phyloP scores from a whole-genome alignment of 2,888 invertebrate species.

The Caenorhabditis plicata region DNA sequence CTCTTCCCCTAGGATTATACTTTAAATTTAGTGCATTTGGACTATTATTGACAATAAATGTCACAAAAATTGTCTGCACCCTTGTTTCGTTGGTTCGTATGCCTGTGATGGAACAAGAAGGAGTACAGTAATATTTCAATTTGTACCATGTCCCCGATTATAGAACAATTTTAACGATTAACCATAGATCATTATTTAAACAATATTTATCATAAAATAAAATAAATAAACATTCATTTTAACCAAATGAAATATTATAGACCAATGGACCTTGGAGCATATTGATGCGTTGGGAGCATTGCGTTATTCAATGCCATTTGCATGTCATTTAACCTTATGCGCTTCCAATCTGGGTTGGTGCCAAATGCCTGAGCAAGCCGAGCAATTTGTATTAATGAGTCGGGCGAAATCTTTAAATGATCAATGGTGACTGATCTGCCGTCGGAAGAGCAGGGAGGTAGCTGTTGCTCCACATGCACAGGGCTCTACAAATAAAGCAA shows the following conservation, averaged over 20 bases:
- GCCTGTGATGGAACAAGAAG: too few species aligned
- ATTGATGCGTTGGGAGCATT: conserved; percentile 29
- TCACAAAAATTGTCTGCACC: too few species aligned
- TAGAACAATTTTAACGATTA: not conserved
- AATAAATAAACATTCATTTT: not conserved
- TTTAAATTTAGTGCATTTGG: too few species aligned
- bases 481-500: too few species aligned
- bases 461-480: too few species aligned
- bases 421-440: conserved; percentile 35
- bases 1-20: too few species aligned
- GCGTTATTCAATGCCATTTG: conserved; percentile 16
- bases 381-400: conserved; percentile 32
- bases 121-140: too few species aligned
- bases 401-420: conserved; percentile 30
- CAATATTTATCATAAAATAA: conserved; percentile 4
- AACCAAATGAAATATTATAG: conserved; percentile 2
- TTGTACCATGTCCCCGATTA: too few species aligned
- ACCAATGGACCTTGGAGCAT: conserved; percentile 28
- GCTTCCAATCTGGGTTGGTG: conserved; percentile 30
- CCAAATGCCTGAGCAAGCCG: conserved; percentile 31
- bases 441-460: conserved; percentile 28
- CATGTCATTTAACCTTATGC: conserved; percentile 22
- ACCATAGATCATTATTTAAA: not conserved
- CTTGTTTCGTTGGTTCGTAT: too few species aligned
- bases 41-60: too few species aligned